Base-by-base conservation (phyloP, 2,888 invertebrate species). In the Itoplectis maculator region DNA sequence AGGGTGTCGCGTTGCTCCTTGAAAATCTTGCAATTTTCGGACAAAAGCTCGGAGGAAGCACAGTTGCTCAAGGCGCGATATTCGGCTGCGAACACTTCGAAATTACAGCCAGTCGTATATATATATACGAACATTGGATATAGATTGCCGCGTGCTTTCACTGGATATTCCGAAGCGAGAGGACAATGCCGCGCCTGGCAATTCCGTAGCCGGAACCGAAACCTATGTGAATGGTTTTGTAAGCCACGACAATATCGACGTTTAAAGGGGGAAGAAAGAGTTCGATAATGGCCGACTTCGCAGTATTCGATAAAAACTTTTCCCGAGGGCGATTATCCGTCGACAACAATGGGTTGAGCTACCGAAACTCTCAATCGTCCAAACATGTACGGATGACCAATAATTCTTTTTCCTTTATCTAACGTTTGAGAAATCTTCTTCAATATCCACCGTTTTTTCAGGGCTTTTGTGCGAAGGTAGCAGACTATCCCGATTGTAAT, bases 1-100 rank as follows among this genome's bases (percentile, higher is more conserved):
- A 81, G 69, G 72, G 81, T 76, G 82, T 81, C 68, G n/a, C n/a
- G 77, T 72, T 29, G 70, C 66, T 54, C 74, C 47, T 75, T 59
- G 75, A 80, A 85, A 79, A 85, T 82, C 73, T 78, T 69, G 69
- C 68, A 66, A 83, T 80, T 81, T 81, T 74, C 40, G 69, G 76
- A 82, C 80, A 82, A 84, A 81, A 79, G 82, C 79, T 68, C 51
- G 11, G 42, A 69, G n/a, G n/a, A 74, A 76, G 51, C 51, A 59
- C 35, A 66, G 69, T 66, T 35, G 45, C 40, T 37, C 49, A 15
- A 72, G 45, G 70, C 45, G 65, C n/a, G 35, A 75, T 51, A 73
- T 82, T 68, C 29, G 47, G 18, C 45, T 61, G 20, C 56, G 66
- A 49, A 75, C 66, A 79, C 70, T 78, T 72, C 68, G 61, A 47